Evolutionary conservation across 2,888 invertebrate species (phyloP), one percentile per base, ranked within the genome.

Genomic region (Caenorhabditis macrosperma): DNA sequence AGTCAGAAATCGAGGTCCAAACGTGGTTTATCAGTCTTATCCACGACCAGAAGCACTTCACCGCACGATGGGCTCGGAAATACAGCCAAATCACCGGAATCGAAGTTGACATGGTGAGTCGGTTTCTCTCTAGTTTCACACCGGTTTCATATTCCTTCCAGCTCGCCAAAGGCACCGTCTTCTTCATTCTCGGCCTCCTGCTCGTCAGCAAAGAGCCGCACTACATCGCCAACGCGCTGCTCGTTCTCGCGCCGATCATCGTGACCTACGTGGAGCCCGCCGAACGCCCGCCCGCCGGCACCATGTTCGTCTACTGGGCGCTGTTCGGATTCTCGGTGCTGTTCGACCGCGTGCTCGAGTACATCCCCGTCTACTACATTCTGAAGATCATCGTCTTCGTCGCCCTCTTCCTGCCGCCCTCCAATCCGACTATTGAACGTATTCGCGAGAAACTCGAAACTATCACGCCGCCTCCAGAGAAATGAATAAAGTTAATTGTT

Each of bases 1-100:
- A 77, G 22, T 67, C 77, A 12, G 77, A 77, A 60, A 17, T 66
- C 10, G 78, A 78, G 61, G 60, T 78, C n/a, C 52, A 54, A 54
- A 48, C 38, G 30, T 72, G 66, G 66, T 72, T 78, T 55, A 24
- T 61, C 30, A 38, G 52, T 15, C 44, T 71, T n/a, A 67, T 71
- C 12, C 64, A 71, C 17, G 67, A 78, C 17, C 52, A 71, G 15
- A 59, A 71, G 33, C 59, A 71, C 52, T 48, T 71, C 52, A 55
- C 77, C 4, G 77, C 77, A 9, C 64, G 77, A 77, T 72, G 72
- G 72, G 72, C 72, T 7, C 46, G 48, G 22, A 33, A 57, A 10
- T 77, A 59, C 46, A 71, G 69, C 20, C 44, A 64, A 44, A 54
- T 64, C 5, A 59, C 66, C 5, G 69, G 77, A 17, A 48, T 77